Base-by-base conservation (phyloP, 2,113 vertebrate species). In the Morone saxatilis region DNA sequence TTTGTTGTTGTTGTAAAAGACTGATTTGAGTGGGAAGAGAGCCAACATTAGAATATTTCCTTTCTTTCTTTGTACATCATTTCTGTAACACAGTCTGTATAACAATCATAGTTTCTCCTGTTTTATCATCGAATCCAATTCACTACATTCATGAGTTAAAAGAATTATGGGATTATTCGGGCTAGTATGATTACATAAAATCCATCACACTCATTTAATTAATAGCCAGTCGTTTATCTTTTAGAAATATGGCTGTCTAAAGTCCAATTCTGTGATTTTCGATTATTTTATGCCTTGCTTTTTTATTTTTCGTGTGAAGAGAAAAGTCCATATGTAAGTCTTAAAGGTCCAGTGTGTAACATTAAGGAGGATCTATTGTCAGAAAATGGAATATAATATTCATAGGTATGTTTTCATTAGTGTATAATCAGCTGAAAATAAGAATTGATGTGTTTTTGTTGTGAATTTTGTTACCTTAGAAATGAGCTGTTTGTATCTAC, bases 1-100 rank as follows among this genome's bases (percentile, higher is more conserved):
- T 75, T 71, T 41, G 19, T 73, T 87, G 59, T 48, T 69, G 38
- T 70, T 41, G 78, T 63, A n/a, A n/a, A 36, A 31, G 31, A 36
- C 63, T 57, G 38, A 17, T 77, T n/a, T 14, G 2, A 38, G 12
- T n/a, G 12, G 22, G 54, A 45, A 16, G 41, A 59, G 20, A 59
- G 17, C 69, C 51, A 22, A 67, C 63, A 48, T 3, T 9, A 8
- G 38, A 20, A 20, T 54, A 0, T 6, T 51, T 16, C 48, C 5
- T 51, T 51, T 25, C 7, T 50, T 13, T 16, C 6, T 71, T 63
- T 71, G 10, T 2, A 10, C 4, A 45, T 3, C 56, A 16, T 31
- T 72, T 40, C 13, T 25, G 13, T 72, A 11, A 13, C 2, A 19
- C 13, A 31, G 8, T 65, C 14, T 56, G n/a, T 10, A 10, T 8